Evolutionary conservation across 1,140 invertebrate species (phyloP).

Genomic region (Listronotus oregonensis): DNA sequence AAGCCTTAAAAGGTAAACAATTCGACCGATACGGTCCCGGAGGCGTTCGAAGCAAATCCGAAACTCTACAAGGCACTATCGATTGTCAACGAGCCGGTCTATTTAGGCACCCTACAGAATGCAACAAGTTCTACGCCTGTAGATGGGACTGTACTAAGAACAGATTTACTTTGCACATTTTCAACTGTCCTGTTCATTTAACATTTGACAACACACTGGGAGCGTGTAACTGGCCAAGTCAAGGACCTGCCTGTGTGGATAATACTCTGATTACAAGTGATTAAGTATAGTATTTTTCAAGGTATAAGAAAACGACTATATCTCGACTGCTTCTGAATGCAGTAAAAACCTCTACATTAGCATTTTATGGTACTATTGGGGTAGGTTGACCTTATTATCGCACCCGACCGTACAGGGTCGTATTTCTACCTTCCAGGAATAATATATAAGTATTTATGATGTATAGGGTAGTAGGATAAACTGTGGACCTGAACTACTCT

Average conservation of each 20-base stretch:
- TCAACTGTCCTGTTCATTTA: slow-evolving; percentile 81
- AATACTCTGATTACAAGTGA: slow-evolving; percentile 63
- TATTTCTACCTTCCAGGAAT: no score
- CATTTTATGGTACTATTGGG: no score
- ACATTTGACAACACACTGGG: slow-evolving; percentile 76
- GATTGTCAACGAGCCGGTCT: slow-evolving; percentile 79
- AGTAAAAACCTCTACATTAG: no score
- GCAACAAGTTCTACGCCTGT: slow-evolving; percentile 85
- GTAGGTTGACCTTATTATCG: no score
- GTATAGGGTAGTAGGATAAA: no score
- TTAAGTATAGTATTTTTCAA: slow-evolving; percentile 36
- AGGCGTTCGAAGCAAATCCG: slow-evolving; percentile 60
- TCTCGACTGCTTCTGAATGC: no score
- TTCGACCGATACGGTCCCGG: slow-evolving; percentile 63
- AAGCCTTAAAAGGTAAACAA: slow-evolving; percentile 15
- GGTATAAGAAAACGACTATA: no score
- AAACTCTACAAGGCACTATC: slow-evolving; percentile 65
- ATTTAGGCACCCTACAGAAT: slow-evolving; percentile 80
- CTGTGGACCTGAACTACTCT: no score
- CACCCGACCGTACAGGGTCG: no score
- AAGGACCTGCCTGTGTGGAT: slow-evolving; percentile 76
- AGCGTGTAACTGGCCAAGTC: slow-evolving; percentile 83
- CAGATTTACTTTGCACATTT: slow-evolving; percentile 76
- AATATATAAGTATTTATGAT: no score
- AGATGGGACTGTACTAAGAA: slow-evolving; percentile 82